Evolutionary conservation across 2,113 vertebrate species (phyloP).

Genomic region (Galbula dea): DNA sequence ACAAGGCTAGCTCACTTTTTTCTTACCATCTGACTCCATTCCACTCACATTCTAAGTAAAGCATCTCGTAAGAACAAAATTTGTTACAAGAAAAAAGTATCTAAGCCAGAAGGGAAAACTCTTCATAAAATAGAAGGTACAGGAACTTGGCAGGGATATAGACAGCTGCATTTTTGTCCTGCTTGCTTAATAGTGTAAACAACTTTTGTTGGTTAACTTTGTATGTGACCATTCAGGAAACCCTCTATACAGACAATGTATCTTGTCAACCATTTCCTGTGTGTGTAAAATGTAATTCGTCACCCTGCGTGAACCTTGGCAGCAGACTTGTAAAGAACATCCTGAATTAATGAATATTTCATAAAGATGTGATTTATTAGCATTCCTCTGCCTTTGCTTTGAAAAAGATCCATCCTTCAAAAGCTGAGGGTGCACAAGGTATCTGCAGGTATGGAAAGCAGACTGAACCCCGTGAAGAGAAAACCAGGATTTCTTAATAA

Average conservation of each 20-base stretch:
- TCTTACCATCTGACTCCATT: background rate
- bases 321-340: conserved; percentile 67
- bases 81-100: background rate
- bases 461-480: conserved; percentile 59
- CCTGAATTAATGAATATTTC: conserved; percentile 77
- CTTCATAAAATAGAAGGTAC: conserved; percentile 3
- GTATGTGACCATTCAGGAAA: conserved; percentile 58
- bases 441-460: conserved; percentile 62
- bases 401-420: conserved; percentile 65
- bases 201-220: conserved; percentile 61
- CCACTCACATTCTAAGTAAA: background rate
- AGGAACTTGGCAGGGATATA: conserved; percentile 33
- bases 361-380: conserved; percentile 78
- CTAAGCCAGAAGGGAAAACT: background rate
- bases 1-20: background rate
- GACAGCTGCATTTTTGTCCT: conserved; percentile 42
- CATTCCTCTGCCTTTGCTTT: conserved; percentile 64
- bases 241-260: conserved; percentile 60
- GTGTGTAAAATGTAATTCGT: conserved; percentile 71
- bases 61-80: background rate
- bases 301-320: conserved; percentile 64
- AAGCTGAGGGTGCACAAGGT: conserved; percentile 61
- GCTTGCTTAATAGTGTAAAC: conserved; percentile 48
- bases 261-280: conserved; percentile 68
- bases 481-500: conserved; percentile 61